phyloP scores from a whole-genome alignment of 2,113 vertebrate species.

The Triplophysa rosa region DNA sequence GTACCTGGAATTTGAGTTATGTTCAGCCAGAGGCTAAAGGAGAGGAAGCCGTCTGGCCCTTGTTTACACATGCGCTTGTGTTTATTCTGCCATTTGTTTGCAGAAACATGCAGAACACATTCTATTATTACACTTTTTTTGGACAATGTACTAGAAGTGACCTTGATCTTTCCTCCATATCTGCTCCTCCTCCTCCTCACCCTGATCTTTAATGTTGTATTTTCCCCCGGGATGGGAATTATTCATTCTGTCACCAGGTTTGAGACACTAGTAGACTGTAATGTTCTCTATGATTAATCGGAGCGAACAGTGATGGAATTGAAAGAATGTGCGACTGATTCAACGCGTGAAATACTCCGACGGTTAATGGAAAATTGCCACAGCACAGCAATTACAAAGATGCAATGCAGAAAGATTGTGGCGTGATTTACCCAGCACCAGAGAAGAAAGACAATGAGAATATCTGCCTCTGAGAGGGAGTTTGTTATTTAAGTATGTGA shows the following conservation, averaged over 20 bases:
- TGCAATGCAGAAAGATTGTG: slow-evolving; percentile 60
- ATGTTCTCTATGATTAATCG: slow-evolving; percentile 11
- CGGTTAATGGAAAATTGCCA: slow-evolving; percentile 67
- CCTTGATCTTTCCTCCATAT: slow-evolving; percentile 58
- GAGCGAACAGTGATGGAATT: slow-evolving; percentile 51
- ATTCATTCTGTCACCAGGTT: slow-evolving; percentile 13
- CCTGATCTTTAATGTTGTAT: slow-evolving; percentile 46
- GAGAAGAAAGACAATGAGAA: slow-evolving; percentile 32
- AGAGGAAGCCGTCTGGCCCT: slow-evolving; percentile 20
- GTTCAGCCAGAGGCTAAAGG: slow-evolving; percentile 1
- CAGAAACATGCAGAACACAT: neutral
- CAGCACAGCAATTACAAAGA: slow-evolving; percentile 70
- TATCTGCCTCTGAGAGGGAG: neutral
- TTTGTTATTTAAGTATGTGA: slow-evolving; percentile 12
- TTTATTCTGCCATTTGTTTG: slow-evolving; percentile 21
- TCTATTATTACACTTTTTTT: slow-evolving; percentile 40
- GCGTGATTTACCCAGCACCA: slow-evolving; percentile 18
- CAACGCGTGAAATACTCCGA: slow-evolving; percentile 55
- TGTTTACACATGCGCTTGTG: neutral
- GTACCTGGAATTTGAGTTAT: slow-evolving; percentile 55
- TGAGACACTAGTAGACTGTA: neutral
- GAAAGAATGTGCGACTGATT: slow-evolving; percentile 57
- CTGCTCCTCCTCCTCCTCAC: slow-evolving; percentile 35
- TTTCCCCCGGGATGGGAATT: slow-evolving; percentile 54
- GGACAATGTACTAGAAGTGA: slow-evolving; percentile 53